phyloP scores from a whole-genome alignment of 1,140 invertebrate genomes.

The Hyles vespertilio region DNA sequence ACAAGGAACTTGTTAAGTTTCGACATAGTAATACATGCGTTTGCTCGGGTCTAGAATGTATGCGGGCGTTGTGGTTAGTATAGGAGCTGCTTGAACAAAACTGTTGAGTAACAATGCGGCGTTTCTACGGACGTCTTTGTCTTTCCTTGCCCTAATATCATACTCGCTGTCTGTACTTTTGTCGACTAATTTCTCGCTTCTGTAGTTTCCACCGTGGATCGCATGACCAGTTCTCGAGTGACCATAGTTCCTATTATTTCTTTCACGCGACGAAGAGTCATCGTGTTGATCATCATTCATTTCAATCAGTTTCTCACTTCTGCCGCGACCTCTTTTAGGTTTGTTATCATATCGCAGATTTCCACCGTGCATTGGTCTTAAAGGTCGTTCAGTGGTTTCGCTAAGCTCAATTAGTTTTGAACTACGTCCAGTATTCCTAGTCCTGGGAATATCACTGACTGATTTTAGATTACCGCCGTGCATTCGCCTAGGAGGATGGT shows the following conservation, averaged over 20 bases:
- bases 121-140: conserved; percentile 25
- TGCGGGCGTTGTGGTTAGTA: conserved; percentile 48
- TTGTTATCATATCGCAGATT: conserved; percentile 37
- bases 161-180: conserved; percentile 20
- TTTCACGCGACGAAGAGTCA: conserved; percentile 13
- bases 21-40: conserved; percentile 68
- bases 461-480: conserved; percentile 35
- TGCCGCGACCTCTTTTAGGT: conserved; percentile 20
- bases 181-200: conserved; percentile 45
- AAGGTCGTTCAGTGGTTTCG: conserved; percentile 22
- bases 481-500: conserved; percentile 21
- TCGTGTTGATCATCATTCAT: conserved; percentile 35
- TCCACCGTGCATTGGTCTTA: conserved; percentile 35
- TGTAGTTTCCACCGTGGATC: conserved; percentile 60
- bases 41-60: conserved; percentile 67
- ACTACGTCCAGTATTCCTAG: conserved; percentile 27
- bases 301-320: conserved; percentile 53
- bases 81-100: conserved; percentile 47
- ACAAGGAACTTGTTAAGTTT: conserved; percentile 33
- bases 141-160: conserved; percentile 19
- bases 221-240: conserved; percentile 27
- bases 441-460: conserved; percentile 23
- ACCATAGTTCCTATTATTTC: conserved; percentile 26
- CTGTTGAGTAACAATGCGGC: conserved; percentile 46
- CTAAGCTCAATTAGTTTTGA: conserved; percentile 40